Percentiles rank a stretch among this genome's conserved stretches.
phyloP scores from a whole-genome alignment of 2,888 invertebrate species.

The Meiosimyza decipiens region DNA sequence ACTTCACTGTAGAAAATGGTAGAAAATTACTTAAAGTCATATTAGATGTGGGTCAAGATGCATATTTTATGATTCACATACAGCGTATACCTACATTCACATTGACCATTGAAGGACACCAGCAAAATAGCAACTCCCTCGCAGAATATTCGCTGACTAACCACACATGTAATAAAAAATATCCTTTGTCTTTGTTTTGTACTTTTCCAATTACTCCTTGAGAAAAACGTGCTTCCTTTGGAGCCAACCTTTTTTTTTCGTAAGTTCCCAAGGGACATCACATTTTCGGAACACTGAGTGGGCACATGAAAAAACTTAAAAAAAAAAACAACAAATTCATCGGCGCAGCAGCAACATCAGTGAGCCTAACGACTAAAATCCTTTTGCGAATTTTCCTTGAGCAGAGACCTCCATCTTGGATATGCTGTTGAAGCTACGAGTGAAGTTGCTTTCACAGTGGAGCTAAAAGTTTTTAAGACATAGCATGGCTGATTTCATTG shows the following conservation, averaged over 20 bases:
- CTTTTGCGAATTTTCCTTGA: constrained; percentile 14
- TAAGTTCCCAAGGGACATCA: constrained; percentile 4
- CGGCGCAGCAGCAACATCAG: constrained; percentile 14
- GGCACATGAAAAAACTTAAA: constrained; percentile 6
- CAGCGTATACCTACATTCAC: background rate
- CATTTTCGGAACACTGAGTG: background rate
- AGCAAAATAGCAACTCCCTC: background rate
- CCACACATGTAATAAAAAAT: constrained; percentile 16
- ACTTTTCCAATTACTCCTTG: constrained; percentile 16
- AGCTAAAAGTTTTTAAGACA: no score
- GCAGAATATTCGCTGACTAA: background rate
- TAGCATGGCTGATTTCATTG: no score
- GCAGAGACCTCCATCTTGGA: constrained; percentile 16
- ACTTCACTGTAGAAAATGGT: no score
- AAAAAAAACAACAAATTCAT: constrained; percentile 9
- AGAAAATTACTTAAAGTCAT: background rate
- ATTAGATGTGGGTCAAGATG: background rate
- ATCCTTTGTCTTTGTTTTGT: constrained; percentile 2
- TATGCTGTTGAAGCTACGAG: background rate
- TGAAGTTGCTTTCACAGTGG: background rate
- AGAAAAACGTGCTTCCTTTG: background rate
- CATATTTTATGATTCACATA: constrained; percentile 6
- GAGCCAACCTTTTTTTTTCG: constrained; percentile 10
- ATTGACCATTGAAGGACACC: no score
- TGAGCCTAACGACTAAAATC: constrained; percentile 22